Percentiles rank a stretch among this genome's conserved stretches.
phyloP scores from a whole-genome alignment of 2,888 invertebrate genomes.

The Sphaeridia pumilis region DNA sequence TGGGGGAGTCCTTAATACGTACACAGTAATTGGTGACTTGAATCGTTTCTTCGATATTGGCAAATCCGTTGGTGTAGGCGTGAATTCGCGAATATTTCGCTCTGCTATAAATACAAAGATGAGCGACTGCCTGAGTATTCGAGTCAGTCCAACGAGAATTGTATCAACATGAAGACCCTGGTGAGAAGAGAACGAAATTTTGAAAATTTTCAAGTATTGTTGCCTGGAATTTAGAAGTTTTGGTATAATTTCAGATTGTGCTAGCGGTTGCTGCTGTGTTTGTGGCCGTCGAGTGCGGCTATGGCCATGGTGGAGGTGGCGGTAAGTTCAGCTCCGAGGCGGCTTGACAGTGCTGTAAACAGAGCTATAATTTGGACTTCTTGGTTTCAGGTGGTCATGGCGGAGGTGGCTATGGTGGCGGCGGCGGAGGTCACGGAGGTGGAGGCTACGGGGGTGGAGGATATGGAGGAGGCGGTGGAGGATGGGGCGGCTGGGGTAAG shows the following conservation, averaged over 20 bases:
- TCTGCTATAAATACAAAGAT: background rate
- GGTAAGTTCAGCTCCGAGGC: too few relatives aligned
- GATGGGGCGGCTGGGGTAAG: background rate
- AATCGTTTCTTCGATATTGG: too few relatives aligned
- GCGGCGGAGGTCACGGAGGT: constrained; percentile 2
- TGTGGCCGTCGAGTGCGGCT: too few relatives aligned
- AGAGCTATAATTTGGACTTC: background rate
- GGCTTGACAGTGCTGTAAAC: too few relatives aligned
- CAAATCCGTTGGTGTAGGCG: too few relatives aligned
- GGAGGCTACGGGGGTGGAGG: background rate
- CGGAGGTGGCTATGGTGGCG: background rate
- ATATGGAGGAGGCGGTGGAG: background rate
- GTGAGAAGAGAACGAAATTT: background rate
- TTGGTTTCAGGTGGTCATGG: background rate
- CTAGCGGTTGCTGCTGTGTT: too few relatives aligned
- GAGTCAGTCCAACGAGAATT: background rate
- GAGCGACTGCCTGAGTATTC: background rate
- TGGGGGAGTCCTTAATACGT: too few relatives aligned
- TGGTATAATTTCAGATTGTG: too few relatives aligned
- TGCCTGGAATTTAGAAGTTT: too few relatives aligned
- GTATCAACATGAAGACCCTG: background rate
- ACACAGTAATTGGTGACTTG: too few relatives aligned
- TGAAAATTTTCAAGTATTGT: too few relatives aligned
- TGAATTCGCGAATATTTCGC: background rate
- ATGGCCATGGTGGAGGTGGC: too few relatives aligned